Percentiles rank a stretch among this genome's conserved stretches.
These are phyloP conservation scores for Nothura maculosa DNA, from an alignment of 2,797 vertebrate species.

Conservation along the genomic window DNA sequence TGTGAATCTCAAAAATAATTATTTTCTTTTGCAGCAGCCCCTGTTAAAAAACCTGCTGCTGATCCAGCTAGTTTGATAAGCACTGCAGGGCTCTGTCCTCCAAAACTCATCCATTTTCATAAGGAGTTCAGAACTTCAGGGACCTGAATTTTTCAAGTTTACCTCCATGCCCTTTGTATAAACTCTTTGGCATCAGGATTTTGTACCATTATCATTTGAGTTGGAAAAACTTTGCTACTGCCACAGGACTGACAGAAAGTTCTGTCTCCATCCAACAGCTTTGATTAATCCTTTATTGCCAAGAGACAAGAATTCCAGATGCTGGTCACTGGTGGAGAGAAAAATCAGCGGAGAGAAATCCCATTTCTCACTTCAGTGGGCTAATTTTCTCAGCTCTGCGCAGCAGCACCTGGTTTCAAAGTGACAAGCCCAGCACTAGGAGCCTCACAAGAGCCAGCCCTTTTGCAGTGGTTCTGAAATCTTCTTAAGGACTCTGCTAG, in stretches of 20 bases:
- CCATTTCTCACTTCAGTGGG: conserved; percentile 1
- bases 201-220: rapidly evolving
- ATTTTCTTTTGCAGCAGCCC: neutral
- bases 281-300: neutral
- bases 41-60: neutral
- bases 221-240: neutral
- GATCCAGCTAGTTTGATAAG: neutral
- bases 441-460: neutral
- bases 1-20: neutral
- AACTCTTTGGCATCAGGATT: neutral
- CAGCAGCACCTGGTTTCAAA: rapidly evolving
- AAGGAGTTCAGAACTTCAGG: neutral
- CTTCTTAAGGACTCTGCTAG: neutral
- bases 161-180: neutral
- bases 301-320: conserved; percentile 6
- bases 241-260: neutral
- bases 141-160: neutral
- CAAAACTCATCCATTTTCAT: neutral
- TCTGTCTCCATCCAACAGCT: neutral
- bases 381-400: neutral
- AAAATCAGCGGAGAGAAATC: conserved; percentile 16
- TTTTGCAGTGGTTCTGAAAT: neutral
- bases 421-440: rapidly evolving
- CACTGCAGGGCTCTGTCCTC: neutral
- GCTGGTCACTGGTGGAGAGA: neutral